Evolutionary conservation across 2,888 invertebrate species (phyloP).

Genomic region (Platerodrilus igneus): DNA sequence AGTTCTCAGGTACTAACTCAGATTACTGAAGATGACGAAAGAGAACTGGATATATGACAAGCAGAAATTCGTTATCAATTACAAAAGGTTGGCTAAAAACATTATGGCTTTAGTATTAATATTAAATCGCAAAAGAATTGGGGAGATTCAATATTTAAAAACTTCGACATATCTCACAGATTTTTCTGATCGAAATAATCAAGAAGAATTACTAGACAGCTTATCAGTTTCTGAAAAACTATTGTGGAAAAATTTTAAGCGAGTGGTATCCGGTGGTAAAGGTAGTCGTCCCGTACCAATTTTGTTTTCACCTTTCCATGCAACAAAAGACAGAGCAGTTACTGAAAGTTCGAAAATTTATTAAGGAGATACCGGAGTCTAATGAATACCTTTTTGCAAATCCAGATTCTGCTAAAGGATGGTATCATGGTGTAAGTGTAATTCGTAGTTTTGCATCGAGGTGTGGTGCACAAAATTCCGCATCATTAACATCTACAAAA

Average conservation of each 20-base stretch:
- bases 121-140: conserved; percentile 23
- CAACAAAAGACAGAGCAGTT: conserved; percentile 15
- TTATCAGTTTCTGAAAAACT: conserved; percentile 17
- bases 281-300: conserved; percentile 19
- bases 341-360: conserved; percentile 12
- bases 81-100: conserved; percentile 19
- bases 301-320: conserved; percentile 17
- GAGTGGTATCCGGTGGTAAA: conserved; percentile 18
- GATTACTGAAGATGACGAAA: conserved; percentile 17
- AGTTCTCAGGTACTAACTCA: no score
- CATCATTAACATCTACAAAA: conserved; percentile 21
- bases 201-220: conserved; percentile 20
- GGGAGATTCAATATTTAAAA: conserved; percentile 22
- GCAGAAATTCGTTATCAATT: conserved; percentile 10
- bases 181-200: conserved; percentile 10
- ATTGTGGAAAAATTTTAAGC: conserved; percentile 21
- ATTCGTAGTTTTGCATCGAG: conserved; percentile 22
- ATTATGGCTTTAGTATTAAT: conserved; percentile 11
- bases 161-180: conserved; percentile 11
- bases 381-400: conserved; percentile 26
- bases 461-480: conserved; percentile 20
- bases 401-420: conserved; percentile 15
- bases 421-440: conserved; percentile 23
- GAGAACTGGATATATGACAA: conserved; percentile 5
- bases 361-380: conserved; percentile 13